Evolutionary conservation across 2,888 invertebrate genomes (phyloP).

Genomic region (Syrphus vitripennis): DNA sequence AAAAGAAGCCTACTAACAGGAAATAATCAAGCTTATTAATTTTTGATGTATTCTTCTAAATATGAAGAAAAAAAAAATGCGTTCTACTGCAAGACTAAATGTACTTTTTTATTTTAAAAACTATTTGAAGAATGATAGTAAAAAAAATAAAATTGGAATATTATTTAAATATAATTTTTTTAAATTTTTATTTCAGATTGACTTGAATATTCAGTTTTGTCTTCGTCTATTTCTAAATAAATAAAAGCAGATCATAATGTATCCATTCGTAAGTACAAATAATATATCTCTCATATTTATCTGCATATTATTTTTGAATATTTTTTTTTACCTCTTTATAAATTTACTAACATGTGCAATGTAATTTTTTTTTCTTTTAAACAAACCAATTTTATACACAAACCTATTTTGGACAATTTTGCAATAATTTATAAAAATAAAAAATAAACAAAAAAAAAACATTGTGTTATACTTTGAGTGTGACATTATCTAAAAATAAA

Average conservation of each 20-base stretch:
- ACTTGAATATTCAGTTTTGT: background rate
- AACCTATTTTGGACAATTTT: conserved; percentile 58
- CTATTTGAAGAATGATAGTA: background rate
- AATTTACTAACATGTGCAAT: conserved; percentile 44
- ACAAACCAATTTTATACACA: conserved; percentile 53
- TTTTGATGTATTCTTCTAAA: too few species aligned
- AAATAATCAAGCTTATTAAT: too few species aligned
- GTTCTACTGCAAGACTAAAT: too few species aligned
- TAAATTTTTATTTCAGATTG: conserved; percentile 33
- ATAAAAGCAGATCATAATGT: conserved; percentile 69
- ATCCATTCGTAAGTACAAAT: conserved; percentile 75
- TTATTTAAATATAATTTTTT: background rate
- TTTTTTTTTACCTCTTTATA: background rate
- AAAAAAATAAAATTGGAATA: background rate
- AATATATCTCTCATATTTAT: background rate
- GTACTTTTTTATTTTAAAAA: too few species aligned
- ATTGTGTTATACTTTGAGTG: conserved; percentile 56
- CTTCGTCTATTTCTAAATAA: background rate
- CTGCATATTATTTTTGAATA: background rate
- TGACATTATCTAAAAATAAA: background rate
- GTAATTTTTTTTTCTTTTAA: background rate
- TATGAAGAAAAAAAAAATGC: too few species aligned
- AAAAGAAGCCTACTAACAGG: too few species aligned
- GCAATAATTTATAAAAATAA: conserved; percentile 17
- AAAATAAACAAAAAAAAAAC: conserved; percentile 5